Evolutionary conservation across 2,113 vertebrate species (phyloP), one percentile per base, ranked within the genome.

Genomic region (Microtus oregoni): DNA sequence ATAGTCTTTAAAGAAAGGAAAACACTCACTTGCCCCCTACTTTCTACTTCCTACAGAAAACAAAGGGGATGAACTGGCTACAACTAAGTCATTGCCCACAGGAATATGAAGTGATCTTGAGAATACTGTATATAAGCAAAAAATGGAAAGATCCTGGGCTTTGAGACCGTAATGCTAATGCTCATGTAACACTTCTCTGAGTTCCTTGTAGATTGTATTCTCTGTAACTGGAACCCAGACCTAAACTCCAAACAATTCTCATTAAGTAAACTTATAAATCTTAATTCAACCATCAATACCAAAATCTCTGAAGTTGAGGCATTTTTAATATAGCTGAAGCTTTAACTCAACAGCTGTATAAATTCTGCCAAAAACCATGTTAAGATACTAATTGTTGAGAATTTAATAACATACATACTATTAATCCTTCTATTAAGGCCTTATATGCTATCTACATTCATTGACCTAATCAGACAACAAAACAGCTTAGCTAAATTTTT

Each of bases 301-400:
- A 95, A 88, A 96, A 91, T 78, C 50, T 96, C 41, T 70, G 9
- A 77, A 85, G 26, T 55, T 79, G 26, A 95, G 41, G 44, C 50
- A 85, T 41, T 91, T 92, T 87, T 58, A 82, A 81, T 26, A 92
- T 50, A 95, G 67, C 50, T 92, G 35, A 81, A 94, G 77, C n/a
- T 95, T 92, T 94, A 95, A 94, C 88, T 94, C 75, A 90, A 81
- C 30, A 95, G 28, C 72, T 94, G 76, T 89, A 65, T 32, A 89
- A 55, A 86, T 70, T 44, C 28, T 82, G 30, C 35, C 81, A 91
- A 96, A 97, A 91, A 50, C 50, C 52, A 93, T 52, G 7, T 79
- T 91, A 89, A 95, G 88, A 90, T 14, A 90, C 47, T 89, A 95
- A 76, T 47, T 35, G 15, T 89, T 73, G 86, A 86, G 72, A 93